Evolutionary conservation across 2,113 vertebrate species (phyloP).

Genomic region (Oophaga pumilio): DNA sequence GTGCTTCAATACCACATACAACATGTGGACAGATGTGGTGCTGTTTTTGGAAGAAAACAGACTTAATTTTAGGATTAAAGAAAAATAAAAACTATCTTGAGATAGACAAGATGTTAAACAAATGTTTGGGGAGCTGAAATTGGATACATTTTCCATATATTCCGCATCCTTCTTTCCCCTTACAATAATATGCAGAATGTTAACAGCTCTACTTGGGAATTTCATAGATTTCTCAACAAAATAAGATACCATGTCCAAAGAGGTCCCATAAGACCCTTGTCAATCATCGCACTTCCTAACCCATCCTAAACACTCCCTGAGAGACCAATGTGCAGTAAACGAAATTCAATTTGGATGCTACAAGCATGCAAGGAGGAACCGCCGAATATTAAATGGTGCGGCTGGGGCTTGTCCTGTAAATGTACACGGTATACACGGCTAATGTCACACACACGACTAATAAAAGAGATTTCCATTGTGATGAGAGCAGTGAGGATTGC

Average conservation of each 20-base stretch:
- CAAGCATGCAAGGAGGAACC: conserved; percentile 14
- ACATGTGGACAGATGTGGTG: too few relatives aligned
- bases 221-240: conserved; percentile 15
- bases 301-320: background rate
- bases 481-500: background rate
- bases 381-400: background rate
- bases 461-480: background rate
- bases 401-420: background rate
- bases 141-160: background rate
- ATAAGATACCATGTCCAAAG: conserved; percentile 19
- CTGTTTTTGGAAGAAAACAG: too few relatives aligned
- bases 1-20: too few relatives aligned
- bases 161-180: background rate
- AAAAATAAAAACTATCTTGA: too few relatives aligned
- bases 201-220: background rate
- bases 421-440: background rate
- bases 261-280: conserved; percentile 31
- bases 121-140: too few relatives aligned
- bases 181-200: background rate
- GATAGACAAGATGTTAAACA: too few relatives aligned
- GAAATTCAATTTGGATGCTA: background rate
- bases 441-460: background rate
- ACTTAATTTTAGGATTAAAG: too few relatives aligned
- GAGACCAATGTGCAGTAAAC: conserved; percentile 28
- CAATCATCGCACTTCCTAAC: conserved; percentile 20